Percentiles rank a stretch among this genome's conserved stretches.
These are phyloP conservation scores for Trinorchestia longiramus DNA, from an alignment of 1,140 invertebrate species.

Conservation along the genomic window DNA sequence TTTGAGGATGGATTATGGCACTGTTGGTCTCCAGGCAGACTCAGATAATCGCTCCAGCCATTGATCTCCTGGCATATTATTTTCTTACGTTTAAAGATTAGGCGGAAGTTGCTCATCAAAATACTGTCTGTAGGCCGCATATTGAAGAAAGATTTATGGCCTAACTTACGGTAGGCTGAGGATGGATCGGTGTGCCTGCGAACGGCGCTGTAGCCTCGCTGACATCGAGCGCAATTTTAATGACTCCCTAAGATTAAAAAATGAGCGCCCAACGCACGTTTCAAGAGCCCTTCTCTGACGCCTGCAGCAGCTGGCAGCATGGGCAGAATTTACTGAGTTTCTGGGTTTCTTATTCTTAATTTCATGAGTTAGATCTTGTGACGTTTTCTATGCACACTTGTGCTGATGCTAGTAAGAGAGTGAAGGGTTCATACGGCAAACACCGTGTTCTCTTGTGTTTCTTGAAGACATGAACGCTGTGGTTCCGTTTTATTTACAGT, in stretches of 20 bases:
- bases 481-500: neutral
- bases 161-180: conserved; percentile 17
- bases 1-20: neutral
- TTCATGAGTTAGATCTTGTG: neutral
- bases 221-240: conserved; percentile 15
- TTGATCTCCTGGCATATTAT: conserved; percentile 28
- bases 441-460: neutral
- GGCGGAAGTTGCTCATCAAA: conserved; percentile 51
- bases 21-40: neutral
- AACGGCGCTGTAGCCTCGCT: neutral
- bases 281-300: neutral
- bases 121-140: conserved; percentile 29
- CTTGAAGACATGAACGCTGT: neutral
- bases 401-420: neutral
- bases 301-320: neutral
- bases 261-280: neutral
- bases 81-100: conserved; percentile 26
- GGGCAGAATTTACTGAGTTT: neutral
- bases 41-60: conserved; percentile 35
- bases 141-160: conserved; percentile 48
- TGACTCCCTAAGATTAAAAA: conserved; percentile 1
- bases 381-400: neutral
- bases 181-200: conserved; percentile 37
- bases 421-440: neutral
- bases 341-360: neutral